A percentile compares a stretch with the other conserved stretches of the same genome.
These are phyloP conservation scores for Odontamblyopus lacepedii DNA, from an alignment of 2,797 vertebrate species.

Conservation along the genomic window DNA sequence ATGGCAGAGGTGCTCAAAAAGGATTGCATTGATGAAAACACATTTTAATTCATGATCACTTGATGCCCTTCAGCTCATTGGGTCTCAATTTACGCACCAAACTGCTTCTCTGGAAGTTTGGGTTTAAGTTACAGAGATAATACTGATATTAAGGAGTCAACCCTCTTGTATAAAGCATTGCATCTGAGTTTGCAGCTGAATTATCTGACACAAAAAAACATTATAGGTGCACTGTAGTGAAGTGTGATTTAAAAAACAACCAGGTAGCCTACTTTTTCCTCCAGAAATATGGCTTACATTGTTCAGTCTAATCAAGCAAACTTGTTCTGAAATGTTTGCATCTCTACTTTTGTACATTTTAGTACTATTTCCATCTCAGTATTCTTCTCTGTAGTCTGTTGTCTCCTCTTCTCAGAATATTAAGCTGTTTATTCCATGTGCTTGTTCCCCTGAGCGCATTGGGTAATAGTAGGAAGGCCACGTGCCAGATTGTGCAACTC, in stretches of 20 bases:
- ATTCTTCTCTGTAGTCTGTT: background rate
- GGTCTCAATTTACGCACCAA: no score
- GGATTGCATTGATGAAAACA: background rate
- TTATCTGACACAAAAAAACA: no score
- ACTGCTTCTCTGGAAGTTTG: background rate
- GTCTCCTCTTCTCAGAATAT: conserved; percentile 7
- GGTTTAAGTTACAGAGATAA: background rate
- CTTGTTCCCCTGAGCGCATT: conserved; percentile 10
- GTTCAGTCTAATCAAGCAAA: background rate
- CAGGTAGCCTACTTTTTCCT: background rate
- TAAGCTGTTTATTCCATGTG: conserved; percentile 23
- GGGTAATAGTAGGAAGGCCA: conserved; percentile 25
- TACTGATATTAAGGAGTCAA: no score
- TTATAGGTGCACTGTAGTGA: background rate
- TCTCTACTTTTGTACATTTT: background rate
- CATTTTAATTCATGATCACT: background rate
- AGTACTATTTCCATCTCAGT: background rate
- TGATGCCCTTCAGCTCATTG: no score
- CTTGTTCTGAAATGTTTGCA: no score
- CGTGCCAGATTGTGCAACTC: conserved; percentile 48
- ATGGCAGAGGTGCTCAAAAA: background rate
- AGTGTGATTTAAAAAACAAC: background rate
- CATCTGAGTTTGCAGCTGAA: no score
- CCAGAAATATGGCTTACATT: background rate
- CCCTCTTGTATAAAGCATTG: background rate